Evolutionary conservation across 1,140 invertebrate genomes (phyloP).

Genomic region (Solenopsis fugax): DNA sequence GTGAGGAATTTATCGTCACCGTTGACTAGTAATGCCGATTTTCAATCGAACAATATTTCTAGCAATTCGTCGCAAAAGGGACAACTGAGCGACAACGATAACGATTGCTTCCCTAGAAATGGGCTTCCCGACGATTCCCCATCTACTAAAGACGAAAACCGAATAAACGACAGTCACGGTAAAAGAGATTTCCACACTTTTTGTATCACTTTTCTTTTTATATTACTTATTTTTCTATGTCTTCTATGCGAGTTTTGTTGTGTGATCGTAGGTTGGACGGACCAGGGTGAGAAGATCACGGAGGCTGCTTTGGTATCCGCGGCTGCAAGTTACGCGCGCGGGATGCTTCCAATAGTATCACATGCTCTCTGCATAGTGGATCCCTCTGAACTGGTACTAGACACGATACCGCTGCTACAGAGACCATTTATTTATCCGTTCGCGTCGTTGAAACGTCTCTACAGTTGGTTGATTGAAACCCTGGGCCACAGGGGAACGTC

Average conservation of each 20-base stretch:
- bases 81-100: constrained; percentile 69
- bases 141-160: constrained; percentile 70
- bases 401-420: constrained; percentile 90
- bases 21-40: constrained; percentile 73
- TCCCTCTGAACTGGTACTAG: constrained; percentile 88
- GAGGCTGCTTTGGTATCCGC: constrained; percentile 93
- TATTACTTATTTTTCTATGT: not conserved
- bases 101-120: constrained; percentile 78
- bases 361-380: constrained; percentile 90
- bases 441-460: constrained; percentile 90
- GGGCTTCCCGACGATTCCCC: constrained; percentile 76
- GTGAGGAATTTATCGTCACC: constrained; percentile 88
- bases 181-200: constrained; percentile 15
- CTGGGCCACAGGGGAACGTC: constrained; percentile 87
- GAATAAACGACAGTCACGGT: constrained; percentile 76
- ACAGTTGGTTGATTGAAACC: constrained; percentile 89
- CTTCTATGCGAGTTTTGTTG: not conserved
- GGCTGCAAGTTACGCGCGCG: constrained; percentile 92
- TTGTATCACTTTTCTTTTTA: constrained; percentile 8
- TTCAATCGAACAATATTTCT: constrained; percentile 47
- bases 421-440: constrained; percentile 91
- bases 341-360: constrained; percentile 92
- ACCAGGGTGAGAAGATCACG: constrained; percentile 91
- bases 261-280: constrained; percentile 80
- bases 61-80: constrained; percentile 76